Evolutionary conservation across 2,113 vertebrate genomes (phyloP).

Genomic region (Poeciliopsis occidentalis): DNA sequence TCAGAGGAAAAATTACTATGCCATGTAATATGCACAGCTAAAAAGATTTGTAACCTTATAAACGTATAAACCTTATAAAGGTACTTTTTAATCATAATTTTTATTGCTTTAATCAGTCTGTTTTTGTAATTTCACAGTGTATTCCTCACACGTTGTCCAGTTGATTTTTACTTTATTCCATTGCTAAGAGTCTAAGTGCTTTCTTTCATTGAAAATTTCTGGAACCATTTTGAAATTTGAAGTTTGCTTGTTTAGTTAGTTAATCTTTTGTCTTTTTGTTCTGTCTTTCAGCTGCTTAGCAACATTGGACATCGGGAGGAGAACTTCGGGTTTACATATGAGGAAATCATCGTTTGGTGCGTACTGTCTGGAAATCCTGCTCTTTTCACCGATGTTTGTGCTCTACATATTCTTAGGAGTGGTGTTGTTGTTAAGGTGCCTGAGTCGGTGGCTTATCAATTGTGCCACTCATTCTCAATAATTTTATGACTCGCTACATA

Average conservation of each 20-base stretch:
- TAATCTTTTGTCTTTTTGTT: not conserved
- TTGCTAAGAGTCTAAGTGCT: too few species aligned
- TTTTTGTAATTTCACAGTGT: too few species aligned
- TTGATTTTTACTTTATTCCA: too few species aligned
- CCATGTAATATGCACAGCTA: too few species aligned
- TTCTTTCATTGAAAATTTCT: too few species aligned
- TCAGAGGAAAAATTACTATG: too few species aligned
- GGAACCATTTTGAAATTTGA: too few species aligned
- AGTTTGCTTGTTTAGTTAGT: not conserved
- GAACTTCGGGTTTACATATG: constrained; percentile 94
- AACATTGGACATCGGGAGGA: constrained; percentile 92
- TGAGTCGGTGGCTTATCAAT: not conserved
- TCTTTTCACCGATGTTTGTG: not conserved
- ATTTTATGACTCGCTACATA: not conserved
- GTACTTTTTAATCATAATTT: too few species aligned
- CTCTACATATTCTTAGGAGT: not conserved
- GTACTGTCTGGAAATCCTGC: constrained; percentile 45
- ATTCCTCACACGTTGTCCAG: too few species aligned
- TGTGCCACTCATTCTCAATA: not conserved
- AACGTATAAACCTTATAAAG: too few species aligned
- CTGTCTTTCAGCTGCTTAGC: constrained; percentile 90
- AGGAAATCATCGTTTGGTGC: constrained; percentile 99
- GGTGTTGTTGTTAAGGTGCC: not conserved
- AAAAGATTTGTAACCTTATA: too few species aligned
- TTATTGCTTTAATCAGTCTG: not conserved